These are phyloP conservation scores for Rousettus leschenaultii DNA, from an alignment of 2,113 vertebrate species.

Conservation along the genomic window DNA sequence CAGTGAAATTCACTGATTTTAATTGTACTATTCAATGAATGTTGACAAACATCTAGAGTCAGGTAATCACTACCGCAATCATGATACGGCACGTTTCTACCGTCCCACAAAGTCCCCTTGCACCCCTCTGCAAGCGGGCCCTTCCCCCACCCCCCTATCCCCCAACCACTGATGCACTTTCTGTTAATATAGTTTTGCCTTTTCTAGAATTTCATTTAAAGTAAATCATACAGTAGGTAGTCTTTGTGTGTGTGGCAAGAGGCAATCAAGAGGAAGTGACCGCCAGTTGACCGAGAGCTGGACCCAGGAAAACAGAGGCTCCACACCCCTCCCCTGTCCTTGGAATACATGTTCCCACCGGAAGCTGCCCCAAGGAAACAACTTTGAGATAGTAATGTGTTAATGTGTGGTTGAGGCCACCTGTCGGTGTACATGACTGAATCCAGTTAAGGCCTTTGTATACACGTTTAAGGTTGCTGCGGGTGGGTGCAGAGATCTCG, in stretches of 20 bases:
- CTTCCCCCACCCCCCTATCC: accelerated
- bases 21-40: background rate
- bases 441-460: background rate
- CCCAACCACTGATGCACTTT: background rate
- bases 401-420: background rate
- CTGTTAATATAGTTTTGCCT: background rate
- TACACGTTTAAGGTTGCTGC: background rate
- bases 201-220: background rate
- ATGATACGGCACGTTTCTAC: background rate
- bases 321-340: background rate
- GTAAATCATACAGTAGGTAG: background rate
- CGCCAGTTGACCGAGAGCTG: background rate
- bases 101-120: background rate
- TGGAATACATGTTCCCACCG: background rate
- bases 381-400: background rate
- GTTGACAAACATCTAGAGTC: background rate
- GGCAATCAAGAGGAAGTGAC: background rate
- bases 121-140: background rate
- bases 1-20: background rate
- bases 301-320: background rate
- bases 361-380: background rate
- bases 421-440: background rate
- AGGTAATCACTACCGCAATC: accelerated
- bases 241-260: background rate
- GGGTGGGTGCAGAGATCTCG: background rate